phyloP scores from a whole-genome alignment of 1,140 invertebrate species.

The Drosophila mojavensis region DNA sequence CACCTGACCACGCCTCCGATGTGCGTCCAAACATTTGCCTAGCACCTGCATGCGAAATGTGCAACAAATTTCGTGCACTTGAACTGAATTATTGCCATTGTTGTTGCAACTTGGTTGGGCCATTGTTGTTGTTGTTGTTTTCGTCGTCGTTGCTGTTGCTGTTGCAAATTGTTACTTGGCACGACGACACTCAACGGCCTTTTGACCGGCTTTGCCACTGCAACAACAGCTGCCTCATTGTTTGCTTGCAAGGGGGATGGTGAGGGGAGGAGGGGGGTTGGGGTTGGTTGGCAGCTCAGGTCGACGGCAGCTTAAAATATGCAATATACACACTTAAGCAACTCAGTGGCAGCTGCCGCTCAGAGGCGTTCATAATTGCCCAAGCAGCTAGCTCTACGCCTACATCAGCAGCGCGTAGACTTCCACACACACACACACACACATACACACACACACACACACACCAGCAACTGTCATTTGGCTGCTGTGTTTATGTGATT shows the following conservation, averaged over 20 bases:
- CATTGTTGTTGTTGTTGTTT: constrained; percentile 24
- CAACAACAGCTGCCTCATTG: constrained; percentile 11
- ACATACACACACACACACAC: too few relatives aligned
- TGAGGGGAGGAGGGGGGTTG: background rate
- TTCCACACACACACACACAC: background rate
- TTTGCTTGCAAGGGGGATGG: background rate
- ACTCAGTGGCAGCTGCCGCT: constrained; percentile 50
- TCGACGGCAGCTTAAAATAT: constrained; percentile 57
- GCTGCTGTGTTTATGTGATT: background rate
- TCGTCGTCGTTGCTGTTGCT: too few relatives aligned
- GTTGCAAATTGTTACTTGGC: constrained; percentile 31
- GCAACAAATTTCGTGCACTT: constrained; percentile 74
- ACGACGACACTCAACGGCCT: constrained; percentile 64
- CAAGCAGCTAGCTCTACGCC: constrained; percentile 8
- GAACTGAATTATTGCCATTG: constrained; percentile 47
- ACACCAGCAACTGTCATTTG: background rate
- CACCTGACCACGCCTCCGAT: constrained; percentile 43
- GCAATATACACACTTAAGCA: constrained; percentile 54
- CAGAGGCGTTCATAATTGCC: constrained; percentile 45
- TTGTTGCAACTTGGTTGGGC: constrained; percentile 7
- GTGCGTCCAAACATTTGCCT: constrained; percentile 31
- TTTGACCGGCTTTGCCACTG: constrained; percentile 58
- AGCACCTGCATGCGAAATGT: constrained; percentile 64
- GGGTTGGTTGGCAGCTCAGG: too few relatives aligned
- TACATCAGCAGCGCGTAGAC: background rate